A percentile compares a stretch with the other conserved stretches of the same genome.
These are phyloP conservation scores for Nannoperca obscura DNA, from an alignment of 2,797 vertebrate species.

Conservation along the genomic window DNA sequence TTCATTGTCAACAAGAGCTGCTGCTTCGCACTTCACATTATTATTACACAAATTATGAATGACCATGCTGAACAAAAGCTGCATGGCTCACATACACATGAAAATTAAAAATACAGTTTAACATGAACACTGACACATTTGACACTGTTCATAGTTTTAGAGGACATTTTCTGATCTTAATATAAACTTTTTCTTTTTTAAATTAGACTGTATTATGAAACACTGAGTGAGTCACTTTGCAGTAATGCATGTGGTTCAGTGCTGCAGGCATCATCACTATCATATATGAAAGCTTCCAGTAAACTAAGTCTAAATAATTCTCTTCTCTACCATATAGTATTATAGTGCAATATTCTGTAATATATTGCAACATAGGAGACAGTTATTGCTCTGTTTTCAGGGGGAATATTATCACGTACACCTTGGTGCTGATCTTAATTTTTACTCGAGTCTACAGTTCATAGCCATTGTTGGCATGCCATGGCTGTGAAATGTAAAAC, in stretches of 20 bases:
- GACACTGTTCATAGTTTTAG: background rate
- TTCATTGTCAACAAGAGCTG: too few species aligned
- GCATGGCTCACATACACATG: too few species aligned
- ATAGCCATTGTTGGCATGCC: constrained; percentile 25
- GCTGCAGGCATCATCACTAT: constrained; percentile 1
- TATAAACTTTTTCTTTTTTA: constrained; percentile 4
- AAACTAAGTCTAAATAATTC: too few species aligned
- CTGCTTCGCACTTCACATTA: too few species aligned
- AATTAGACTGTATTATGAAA: background rate
- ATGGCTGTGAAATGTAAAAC: constrained; percentile 41
- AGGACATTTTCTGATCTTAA: constrained; percentile 7
- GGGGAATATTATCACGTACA: background rate
- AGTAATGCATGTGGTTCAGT: background rate
- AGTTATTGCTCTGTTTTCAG: constrained; percentile 2
- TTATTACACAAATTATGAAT: too few species aligned
- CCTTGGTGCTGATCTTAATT: constrained; percentile 2
- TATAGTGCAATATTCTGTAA: constrained; percentile 6
- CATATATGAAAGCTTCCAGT: too few species aligned
- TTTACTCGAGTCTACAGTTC: constrained; percentile 19
- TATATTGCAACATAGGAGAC: background rate
- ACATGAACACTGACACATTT: constrained; percentile 17
- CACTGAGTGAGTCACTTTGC: background rate
- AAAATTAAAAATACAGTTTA: background rate
- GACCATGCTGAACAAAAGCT: too few species aligned
- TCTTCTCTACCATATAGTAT: background rate